These are phyloP conservation scores for Thumatha senex DNA, from an alignment of 2,888 invertebrate genomes.

Conservation along the genomic window DNA sequence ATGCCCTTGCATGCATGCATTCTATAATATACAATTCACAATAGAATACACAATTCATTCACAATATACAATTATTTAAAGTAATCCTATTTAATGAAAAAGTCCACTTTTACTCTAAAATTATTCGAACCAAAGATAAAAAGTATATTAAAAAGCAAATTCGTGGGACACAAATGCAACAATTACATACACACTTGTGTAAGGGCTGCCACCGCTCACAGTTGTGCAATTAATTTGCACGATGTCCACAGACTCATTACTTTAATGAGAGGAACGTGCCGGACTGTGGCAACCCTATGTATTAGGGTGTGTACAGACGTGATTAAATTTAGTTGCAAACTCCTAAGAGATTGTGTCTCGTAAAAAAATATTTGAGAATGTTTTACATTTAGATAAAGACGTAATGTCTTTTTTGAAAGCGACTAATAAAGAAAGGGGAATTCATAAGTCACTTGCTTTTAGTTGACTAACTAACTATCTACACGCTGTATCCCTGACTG, in stretches of 20 bases:
- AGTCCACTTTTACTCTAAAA: background rate
- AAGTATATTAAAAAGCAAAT: slow-evolving; percentile 32
- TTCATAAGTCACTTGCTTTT: background rate
- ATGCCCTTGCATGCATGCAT: no score
- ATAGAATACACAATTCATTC: no score
- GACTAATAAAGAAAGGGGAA: background rate
- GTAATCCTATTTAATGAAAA: no score
- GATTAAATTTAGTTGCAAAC: slow-evolving; percentile 20
- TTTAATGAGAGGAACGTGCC: slow-evolving; percentile 64
- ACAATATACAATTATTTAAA: no score
- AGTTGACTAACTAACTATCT: background rate
- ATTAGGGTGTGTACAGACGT: slow-evolving; percentile 23
- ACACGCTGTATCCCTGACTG: no score
- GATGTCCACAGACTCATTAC: slow-evolving; percentile 62
- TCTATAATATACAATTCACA: no score
- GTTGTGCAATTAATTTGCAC: slow-evolving; percentile 62
- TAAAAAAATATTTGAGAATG: background rate
- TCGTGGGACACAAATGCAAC: slow-evolving; percentile 21
- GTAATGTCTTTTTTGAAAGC: background rate
- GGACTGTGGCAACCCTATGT: slow-evolving; percentile 41
- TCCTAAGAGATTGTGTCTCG: background rate
- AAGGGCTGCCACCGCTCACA: slow-evolving; percentile 35
- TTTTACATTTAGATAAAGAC: background rate
- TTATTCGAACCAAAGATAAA: slow-evolving; percentile 13
- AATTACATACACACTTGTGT: slow-evolving; percentile 27